A percentile compares a stretch with the other conserved stretches of the same genome.
Conservation (phyloP, 2,113 vertebrate species). For the Gnathonemus longibarbis region DNA sequence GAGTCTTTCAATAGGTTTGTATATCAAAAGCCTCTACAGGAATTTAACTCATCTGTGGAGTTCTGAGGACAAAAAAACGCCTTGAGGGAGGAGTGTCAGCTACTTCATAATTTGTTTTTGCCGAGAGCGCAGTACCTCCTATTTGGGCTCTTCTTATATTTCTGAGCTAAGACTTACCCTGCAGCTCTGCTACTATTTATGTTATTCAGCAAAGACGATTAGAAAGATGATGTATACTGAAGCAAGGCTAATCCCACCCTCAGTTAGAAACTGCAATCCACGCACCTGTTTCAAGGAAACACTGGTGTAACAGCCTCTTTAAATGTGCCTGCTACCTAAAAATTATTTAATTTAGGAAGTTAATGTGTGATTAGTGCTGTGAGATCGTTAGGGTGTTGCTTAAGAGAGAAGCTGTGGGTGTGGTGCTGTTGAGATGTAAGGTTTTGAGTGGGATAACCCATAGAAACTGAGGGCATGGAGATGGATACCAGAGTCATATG, state of each 20-base stretch:
- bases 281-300: background rate
- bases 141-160: background rate
- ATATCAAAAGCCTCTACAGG: background rate
- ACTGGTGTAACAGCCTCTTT: background rate
- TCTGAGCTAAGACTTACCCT: constrained; percentile 1
- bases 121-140: background rate
- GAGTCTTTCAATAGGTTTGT: background rate
- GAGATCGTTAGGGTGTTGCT: background rate
- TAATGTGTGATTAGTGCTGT: background rate
- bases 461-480: background rate
- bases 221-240: background rate
- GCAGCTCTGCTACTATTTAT: constrained; percentile 9
- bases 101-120: background rate
- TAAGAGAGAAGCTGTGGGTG: background rate
- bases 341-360: background rate
- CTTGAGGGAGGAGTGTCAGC: background rate
- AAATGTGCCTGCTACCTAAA: background rate
- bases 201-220: constrained; percentile 14
- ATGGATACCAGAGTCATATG: background rate
- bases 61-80: background rate
- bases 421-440: background rate
- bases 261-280: background rate
- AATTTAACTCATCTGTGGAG: background rate
- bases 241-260: background rate
- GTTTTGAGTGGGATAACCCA: background rate